These are phyloP conservation scores for Mycetomoellerius zeteki DNA, from an alignment of 1,140 invertebrate species.

Conservation along the genomic window DNA sequence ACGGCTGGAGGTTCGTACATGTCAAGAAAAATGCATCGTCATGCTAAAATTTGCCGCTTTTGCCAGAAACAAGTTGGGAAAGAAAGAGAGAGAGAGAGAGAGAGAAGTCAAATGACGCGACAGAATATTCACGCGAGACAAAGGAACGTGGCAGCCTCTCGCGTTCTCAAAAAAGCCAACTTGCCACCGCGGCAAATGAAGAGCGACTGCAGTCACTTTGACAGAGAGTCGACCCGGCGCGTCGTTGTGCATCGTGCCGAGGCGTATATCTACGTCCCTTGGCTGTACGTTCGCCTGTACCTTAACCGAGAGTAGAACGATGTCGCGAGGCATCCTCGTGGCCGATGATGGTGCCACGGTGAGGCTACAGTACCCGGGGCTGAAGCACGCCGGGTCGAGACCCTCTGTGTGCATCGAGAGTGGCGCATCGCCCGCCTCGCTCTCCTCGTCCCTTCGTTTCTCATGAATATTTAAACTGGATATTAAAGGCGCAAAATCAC, in stretches of 20 bases:
- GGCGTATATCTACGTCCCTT: background rate
- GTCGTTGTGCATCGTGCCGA: too few species aligned
- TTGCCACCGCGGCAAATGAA: slow-evolving; percentile 33
- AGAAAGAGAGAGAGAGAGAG: background rate
- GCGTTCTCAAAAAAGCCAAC: slow-evolving; percentile 44
- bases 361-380: slow-evolving; percentile 48
- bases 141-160: slow-evolving; percentile 12
- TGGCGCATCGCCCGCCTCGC: slow-evolving; percentile 39
- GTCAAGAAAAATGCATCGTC: background rate
- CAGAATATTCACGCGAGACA: slow-evolving; percentile 17
- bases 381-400: slow-evolving; percentile 60
- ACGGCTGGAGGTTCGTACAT: background rate
- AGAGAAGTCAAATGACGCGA: slow-evolving; percentile 3
- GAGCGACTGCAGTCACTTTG: slow-evolving; percentile 40
- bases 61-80: background rate
- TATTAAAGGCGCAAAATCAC: slow-evolving; percentile 85
- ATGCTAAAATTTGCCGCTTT: background rate
- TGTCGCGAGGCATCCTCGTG: slow-evolving; percentile 17
- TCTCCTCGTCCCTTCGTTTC: slow-evolving; percentile 66
- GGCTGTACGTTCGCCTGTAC: slow-evolving; percentile 54
- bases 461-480: slow-evolving; percentile 86
- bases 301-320: slow-evolving; percentile 68
- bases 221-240: slow-evolving; percentile 22
- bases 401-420: slow-evolving; percentile 55
- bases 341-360: slow-evolving; percentile 15